Evolutionary conservation across 2,113 vertebrate genomes (phyloP).

Genomic region (Spheniscus mendiculus): DNA sequence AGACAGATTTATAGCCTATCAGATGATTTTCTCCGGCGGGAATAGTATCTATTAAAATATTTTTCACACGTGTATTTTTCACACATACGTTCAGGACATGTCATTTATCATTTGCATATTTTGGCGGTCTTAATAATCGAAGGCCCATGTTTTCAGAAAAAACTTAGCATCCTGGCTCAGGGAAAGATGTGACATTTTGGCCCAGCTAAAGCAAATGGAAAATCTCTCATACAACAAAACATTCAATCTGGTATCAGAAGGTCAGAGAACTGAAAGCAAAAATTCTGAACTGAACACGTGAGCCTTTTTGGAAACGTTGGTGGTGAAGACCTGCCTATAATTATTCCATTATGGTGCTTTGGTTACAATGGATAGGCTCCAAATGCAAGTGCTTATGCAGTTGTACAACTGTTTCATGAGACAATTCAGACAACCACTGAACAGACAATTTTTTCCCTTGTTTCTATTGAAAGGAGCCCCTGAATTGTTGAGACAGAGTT

Average conservation of each 20-base stretch:
- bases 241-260: neutral
- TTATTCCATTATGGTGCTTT: neutral
- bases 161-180: neutral
- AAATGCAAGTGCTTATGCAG: neutral
- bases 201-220: neutral
- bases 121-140: neutral
- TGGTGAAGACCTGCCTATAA: neutral
- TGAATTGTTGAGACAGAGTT: neutral
- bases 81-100: neutral
- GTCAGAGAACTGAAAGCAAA: neutral
- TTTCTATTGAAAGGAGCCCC: neutral
- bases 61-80: neutral
- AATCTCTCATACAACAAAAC: neutral
- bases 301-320: neutral
- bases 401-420: neutral
- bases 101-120: constrained; percentile 10
- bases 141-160: neutral
- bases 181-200: neutral
- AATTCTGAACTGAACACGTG: neutral
- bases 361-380: neutral
- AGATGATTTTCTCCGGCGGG: constrained; percentile 24
- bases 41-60: constrained; percentile 5
- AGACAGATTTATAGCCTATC: constrained; percentile 56
- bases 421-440: neutral
- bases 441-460: neutral